These are phyloP conservation scores for Perithous albicinctus DNA, from an alignment of 2,888 invertebrate genomes.

Conservation along the genomic window DNA sequence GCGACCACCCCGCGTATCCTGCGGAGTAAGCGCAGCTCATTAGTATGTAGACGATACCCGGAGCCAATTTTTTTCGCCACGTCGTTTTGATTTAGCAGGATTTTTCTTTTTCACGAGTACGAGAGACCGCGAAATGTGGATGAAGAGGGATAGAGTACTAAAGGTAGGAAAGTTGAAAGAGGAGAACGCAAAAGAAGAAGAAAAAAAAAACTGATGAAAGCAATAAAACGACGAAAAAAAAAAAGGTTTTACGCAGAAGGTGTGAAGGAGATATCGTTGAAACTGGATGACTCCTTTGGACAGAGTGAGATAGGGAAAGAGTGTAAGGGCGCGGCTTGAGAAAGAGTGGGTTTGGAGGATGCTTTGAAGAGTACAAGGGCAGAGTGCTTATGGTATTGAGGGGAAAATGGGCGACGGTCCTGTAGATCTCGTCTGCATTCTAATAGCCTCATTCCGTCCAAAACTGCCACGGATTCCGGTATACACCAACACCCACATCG, in stretches of 20 bases:
- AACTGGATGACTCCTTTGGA: slow-evolving; percentile 51
- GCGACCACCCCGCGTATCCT: no score
- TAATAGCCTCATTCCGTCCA: slow-evolving; percentile 83
- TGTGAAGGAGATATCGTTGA: slow-evolving; percentile 16
- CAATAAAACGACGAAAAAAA: slow-evolving; percentile 22
- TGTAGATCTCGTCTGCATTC: slow-evolving; percentile 81
- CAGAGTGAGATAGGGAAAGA: no score
- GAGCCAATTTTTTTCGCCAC: slow-evolving; percentile 77
- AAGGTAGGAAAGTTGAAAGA: slow-evolving; percentile 29
- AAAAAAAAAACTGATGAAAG: no score
- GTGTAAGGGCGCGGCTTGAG: slow-evolving; percentile 11
- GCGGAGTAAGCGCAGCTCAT: slow-evolving; percentile 66
- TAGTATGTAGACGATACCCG: slow-evolving; percentile 79
- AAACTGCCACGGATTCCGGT: slow-evolving; percentile 81
- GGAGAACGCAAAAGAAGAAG: slow-evolving; percentile 6
- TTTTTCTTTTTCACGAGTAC: slow-evolving; percentile 39
- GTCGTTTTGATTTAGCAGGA: slow-evolving; percentile 82
- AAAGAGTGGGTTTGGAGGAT: slow-evolving; percentile 7
- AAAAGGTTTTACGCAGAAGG: slow-evolving; percentile 31
- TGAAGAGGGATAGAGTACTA: neutral
- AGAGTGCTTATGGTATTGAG: slow-evolving; percentile 6
- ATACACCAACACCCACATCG: slow-evolving; percentile 66
- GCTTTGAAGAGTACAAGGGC: slow-evolving; percentile 20
- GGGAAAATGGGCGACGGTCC: slow-evolving; percentile 36
- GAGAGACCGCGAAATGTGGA: slow-evolving; percentile 6